Evolutionary conservation across 2,113 vertebrate genomes (phyloP), one percentile per base, ranked within the genome.

Genomic region (Passer montanus): DNA sequence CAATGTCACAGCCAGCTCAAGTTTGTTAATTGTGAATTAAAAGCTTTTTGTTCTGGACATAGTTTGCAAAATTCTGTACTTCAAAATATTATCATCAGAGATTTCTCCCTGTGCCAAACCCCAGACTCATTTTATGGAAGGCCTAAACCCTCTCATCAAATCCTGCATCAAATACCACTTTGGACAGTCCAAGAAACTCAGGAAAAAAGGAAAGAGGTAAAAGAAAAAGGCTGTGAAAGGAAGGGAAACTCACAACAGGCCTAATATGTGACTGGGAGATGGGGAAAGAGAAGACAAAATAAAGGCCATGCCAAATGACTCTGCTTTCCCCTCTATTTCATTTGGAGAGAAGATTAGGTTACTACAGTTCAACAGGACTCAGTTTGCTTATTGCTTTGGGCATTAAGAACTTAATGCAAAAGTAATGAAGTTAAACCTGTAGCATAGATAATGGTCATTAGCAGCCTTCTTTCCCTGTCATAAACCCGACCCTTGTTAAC

Each of bases 371-470:
- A 89, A 87, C 53, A 93, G 59, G 78, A 84, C 77, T 63, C 56
- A 58, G 50, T 84, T 97, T 95, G 96, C 84, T 96, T 96, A 87
- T 90, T 94, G 91, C 95, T 96, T 52, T 96, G 80, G 83, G 91
- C 78, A 95, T 92, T 82, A 79, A 66, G 78, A 90, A 94, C 88
- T 93, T 83, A 64, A 95, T 95, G 89, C 44, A 94, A 96, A 97
- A 91, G 95, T 96, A 97, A 97, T 97, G 92, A 97, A 95, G 94
- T 97, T 97, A 97, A 96, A 97, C 94, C 93, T 97, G 95, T 97
- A 94, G 93, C 93, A 97, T 66, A 97, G 96, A 97, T 97, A 97
- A 97, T 95, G 94, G 96, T 97, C 96, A 96, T 97, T 96, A 97
- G 94, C 93, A 92, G 94, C 77, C 90, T 93, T 93, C 85, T 86